These are phyloP conservation scores for Sialis fuliginosa DNA, from an alignment of 2,888 invertebrate genomes.

Conservation along the genomic window DNA sequence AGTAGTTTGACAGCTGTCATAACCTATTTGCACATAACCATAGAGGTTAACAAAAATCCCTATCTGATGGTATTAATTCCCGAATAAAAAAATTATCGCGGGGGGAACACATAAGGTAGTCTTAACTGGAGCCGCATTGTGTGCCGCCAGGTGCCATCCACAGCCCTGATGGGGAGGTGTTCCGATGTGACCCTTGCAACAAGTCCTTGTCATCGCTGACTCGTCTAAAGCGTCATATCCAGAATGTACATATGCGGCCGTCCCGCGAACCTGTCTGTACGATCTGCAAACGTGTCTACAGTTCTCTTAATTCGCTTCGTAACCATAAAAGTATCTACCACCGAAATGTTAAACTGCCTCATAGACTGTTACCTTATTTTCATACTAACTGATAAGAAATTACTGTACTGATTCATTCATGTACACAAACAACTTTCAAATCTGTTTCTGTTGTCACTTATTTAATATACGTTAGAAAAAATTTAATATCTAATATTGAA, in stretches of 20 bases:
- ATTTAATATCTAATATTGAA: too few relatives aligned
- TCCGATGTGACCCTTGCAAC: conserved; percentile 83
- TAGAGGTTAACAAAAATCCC: too few relatives aligned
- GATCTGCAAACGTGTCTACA: conserved; percentile 83
- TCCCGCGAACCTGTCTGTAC: conserved; percentile 82
- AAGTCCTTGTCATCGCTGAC: conserved; percentile 76
- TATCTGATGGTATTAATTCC: background rate
- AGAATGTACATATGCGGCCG: conserved; percentile 81
- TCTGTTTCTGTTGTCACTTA: too few relatives aligned
- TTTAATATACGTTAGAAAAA: too few relatives aligned
- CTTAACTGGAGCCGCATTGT: conserved; percentile 18
- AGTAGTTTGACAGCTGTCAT: too few relatives aligned
- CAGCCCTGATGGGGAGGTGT: conserved; percentile 51
- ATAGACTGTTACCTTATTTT: conserved; percentile 5
- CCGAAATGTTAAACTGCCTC: conserved; percentile 42
- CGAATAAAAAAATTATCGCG: background rate
- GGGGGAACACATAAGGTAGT: background rate
- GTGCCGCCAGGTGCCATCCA: conserved; percentile 38
- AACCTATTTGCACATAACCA: too few relatives aligned
- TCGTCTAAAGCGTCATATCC: conserved; percentile 78
- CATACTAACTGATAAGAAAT: conserved; percentile 3
- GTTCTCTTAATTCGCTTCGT: conserved; percentile 76
- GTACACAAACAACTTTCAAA: too few relatives aligned
- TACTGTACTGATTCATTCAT: background rate
- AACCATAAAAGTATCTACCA: conserved; percentile 90